Evolutionary conservation across 2,797 vertebrate species (phyloP).

Genomic region (Gymnoscopelus microlampas): DNA sequence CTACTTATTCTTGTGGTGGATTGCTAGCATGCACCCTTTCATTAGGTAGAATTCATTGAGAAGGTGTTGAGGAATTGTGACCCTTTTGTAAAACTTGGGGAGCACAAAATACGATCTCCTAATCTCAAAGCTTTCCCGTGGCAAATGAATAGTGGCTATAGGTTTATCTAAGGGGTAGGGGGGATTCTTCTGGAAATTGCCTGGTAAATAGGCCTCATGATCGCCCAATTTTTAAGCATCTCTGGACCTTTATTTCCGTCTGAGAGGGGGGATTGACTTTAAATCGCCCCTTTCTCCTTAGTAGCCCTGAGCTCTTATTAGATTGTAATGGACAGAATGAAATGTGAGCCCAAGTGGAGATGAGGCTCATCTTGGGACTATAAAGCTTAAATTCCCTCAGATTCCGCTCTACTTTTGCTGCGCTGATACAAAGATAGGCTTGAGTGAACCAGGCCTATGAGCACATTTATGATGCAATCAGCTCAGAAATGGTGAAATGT

Average conservation of each 20-base stretch:
- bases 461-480: not conserved
- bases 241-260: conserved; percentile 57
- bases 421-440: conserved; percentile 31
- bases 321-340: conserved; percentile 54
- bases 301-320: conserved; percentile 58
- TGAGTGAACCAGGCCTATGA: conserved; percentile 32
- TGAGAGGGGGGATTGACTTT: conserved; percentile 41
- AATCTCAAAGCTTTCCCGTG: conserved; percentile 46
- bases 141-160: conserved; percentile 31
- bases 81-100: conserved; percentile 18
- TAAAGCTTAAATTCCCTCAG: conserved; percentile 33
- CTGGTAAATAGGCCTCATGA: conserved; percentile 40
- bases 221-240: conserved; percentile 40
- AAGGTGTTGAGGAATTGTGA: conserved; percentile 16
- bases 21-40: conserved; percentile 9
- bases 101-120: conserved; percentile 22
- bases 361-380: conserved; percentile 38
- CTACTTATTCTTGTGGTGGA: too few species aligned
- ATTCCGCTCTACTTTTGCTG: conserved; percentile 42
- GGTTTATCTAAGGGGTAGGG: conserved; percentile 28
- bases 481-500: not conserved
- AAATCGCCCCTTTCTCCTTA: conserved; percentile 53
- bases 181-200: conserved; percentile 62
- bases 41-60: conserved; percentile 23
- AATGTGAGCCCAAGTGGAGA: conserved; percentile 52